A percentile compares a stretch with the other conserved stretches of the same genome.
Evolutionary conservation across 2,113 vertebrate species (phyloP).

Genomic region (Lycaon pictus): DNA sequence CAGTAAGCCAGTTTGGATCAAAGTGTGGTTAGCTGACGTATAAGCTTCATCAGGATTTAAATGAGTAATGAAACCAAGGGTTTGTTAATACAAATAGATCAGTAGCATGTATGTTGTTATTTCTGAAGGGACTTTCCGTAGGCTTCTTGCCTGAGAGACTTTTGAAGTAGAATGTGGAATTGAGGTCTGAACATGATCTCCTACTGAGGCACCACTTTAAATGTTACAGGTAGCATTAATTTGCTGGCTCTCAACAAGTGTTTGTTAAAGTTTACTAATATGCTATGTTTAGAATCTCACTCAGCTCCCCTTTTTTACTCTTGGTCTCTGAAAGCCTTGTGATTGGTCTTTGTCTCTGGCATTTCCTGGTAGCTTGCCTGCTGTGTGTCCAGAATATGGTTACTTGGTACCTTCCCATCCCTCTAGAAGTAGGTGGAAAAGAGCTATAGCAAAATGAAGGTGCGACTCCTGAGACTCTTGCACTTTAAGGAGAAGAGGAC

Average conservation of each 20-base stretch:
- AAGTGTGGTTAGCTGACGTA: background rate
- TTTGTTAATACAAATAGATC: background rate
- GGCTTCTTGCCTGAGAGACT: background rate
- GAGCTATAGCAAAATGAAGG: background rate
- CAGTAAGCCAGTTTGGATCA: background rate
- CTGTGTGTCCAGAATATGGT: slow-evolving; percentile 12
- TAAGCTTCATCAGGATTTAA: background rate
- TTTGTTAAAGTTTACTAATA: slow-evolving; percentile 29
- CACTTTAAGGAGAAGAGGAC: background rate
- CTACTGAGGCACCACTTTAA: background rate
- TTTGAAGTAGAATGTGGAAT: background rate
- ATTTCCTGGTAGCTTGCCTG: slow-evolving; percentile 46
- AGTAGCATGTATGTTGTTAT: background rate
- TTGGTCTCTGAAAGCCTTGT: background rate
- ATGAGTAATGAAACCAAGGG: background rate
- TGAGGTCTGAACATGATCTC: background rate
- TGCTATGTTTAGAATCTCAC: background rate
- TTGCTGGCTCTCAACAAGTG: background rate
- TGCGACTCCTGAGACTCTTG: background rate
- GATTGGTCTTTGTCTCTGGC: slow-evolving; percentile 23
- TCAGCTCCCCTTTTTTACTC: background rate
- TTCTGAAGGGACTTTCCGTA: background rate
- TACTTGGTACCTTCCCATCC: slow-evolving; percentile 7
- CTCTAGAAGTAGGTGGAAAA: background rate
- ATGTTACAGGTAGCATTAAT: slow-evolving; percentile 2